Evolutionary conservation across 2,797 vertebrate genomes (phyloP).

Genomic region (Rhinichthys osculus): DNA sequence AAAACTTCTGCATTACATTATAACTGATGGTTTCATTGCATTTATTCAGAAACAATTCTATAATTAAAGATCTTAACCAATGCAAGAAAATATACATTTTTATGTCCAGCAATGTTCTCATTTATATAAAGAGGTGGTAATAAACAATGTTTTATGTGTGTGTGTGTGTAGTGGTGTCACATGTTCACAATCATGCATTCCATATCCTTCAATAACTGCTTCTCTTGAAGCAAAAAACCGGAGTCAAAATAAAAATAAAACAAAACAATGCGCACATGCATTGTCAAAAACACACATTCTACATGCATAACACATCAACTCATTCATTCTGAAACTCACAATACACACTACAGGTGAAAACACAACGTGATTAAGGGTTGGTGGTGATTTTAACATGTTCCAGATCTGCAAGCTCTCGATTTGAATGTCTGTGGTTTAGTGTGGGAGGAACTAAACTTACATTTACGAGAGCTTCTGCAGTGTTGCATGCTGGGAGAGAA

Average conservation of each 20-base stretch:
- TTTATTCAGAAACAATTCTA: constrained; percentile 32
- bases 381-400: neutral
- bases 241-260: constrained; percentile 51
- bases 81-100: neutral
- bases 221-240: constrained; percentile 57
- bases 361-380: neutral
- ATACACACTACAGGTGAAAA: neutral
- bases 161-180: neutral
- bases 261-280: neutral
- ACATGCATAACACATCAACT: neutral
- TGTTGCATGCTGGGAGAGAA: constrained; percentile 2
- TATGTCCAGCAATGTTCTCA: neutral
- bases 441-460: constrained; percentile 70
- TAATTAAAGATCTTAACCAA: neutral
- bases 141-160: neutral
- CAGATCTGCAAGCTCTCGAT: neutral
- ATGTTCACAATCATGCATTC: constrained; percentile 30
- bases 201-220: constrained; percentile 61
- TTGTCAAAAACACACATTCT: neutral
- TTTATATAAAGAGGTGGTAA: constrained; percentile 18
- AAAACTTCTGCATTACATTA: neutral
- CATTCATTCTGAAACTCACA: too few species aligned
- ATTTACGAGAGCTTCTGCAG: constrained; percentile 9
- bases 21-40: neutral
- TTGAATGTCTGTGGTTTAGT: constrained; percentile 71